Base-by-base conservation (phyloP, 2,113 vertebrate genomes). In the Melanerpes aurifrons region DNA sequence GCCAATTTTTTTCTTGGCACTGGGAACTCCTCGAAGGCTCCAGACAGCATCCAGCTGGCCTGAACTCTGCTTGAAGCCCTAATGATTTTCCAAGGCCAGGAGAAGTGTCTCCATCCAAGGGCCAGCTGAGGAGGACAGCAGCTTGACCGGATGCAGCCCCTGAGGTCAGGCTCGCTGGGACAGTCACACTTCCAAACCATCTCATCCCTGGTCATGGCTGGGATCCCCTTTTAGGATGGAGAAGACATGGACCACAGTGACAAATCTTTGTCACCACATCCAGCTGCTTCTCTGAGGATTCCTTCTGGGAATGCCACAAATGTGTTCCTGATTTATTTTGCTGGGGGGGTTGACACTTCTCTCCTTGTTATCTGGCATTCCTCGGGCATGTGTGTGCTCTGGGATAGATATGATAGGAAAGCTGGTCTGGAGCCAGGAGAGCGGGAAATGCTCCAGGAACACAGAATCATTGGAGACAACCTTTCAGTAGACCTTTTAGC, bases 71-170 rank as follows among this genome's bases (percentile, higher is more conserved):
- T 93, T 6, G 0, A 8, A 74, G 15, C 6, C 64, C 57, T 94
- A 83, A 95, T 80, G 83, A 72, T 95, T 96, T 95, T 96, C 82
- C 5, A 3, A 70, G 89, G 76, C 94, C 94, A 94, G 86, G 82
- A 25, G 17, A 71, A 28, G 25, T 25, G 6, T 37, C n/a, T 71
- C 69, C 32, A 35, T 71, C 48, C 68, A 32, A 53, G n/a, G 22
- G 22, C n/a, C 22, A 9, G 29, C 29, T 24, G 45, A 31, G 64
- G 28, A 7, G 45, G 37, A 2, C 2, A 9, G 82, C 1, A 32
- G 18, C 53, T 67, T 0, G 12, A 63, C 75, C 6, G 4, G 76
- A 88, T 66, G 45, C 1, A 4, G 21, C 22, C 68, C 70, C 48
- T 1, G 0, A 22, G 29, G 58, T 3, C 62, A 37, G 7, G 1